phyloP scores from a whole-genome alignment of 2,888 invertebrate genomes.

The Nomada fabriciana region DNA sequence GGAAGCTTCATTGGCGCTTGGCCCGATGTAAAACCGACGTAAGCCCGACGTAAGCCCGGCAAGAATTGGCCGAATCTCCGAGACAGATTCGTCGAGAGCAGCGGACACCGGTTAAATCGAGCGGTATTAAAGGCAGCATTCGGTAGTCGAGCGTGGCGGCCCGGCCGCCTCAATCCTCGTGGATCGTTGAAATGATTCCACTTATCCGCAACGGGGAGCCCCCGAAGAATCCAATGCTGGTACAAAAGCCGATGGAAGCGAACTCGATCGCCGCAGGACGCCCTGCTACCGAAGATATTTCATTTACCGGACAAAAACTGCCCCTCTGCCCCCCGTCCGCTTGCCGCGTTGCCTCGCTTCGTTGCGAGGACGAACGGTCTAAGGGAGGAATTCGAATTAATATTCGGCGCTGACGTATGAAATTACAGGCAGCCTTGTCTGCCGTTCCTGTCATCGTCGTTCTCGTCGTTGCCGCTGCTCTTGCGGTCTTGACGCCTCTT shows the following conservation, averaged over 20 bases:
- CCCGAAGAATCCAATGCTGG: slow-evolving; percentile 73
- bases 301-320: slow-evolving; percentile 81
- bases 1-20: background rate
- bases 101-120: slow-evolving; percentile 34
- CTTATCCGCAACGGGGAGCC: slow-evolving; percentile 82
- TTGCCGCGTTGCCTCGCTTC: slow-evolving; percentile 37
- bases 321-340: slow-evolving; percentile 37
- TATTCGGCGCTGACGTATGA: slow-evolving; percentile 84
- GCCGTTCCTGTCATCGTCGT: slow-evolving; percentile 57
- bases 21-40: background rate
- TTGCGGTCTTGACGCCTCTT: slow-evolving; percentile 47
- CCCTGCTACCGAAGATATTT: slow-evolving; percentile 82
- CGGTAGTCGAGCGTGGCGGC: slow-evolving; percentile 60
- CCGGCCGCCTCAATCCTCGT: slow-evolving; percentile 63
- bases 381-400: slow-evolving; percentile 83
- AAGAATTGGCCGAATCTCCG: slow-evolving; percentile 41
- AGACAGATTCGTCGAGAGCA: slow-evolving; percentile 38
- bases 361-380: slow-evolving; percentile 32
- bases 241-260: slow-evolving; percentile 77
- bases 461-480: slow-evolving; percentile 32
- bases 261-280: slow-evolving; percentile 79
- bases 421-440: slow-evolving; percentile 79
- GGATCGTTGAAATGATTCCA: slow-evolving; percentile 80
- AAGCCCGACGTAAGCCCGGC: background rate
- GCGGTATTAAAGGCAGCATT: slow-evolving; percentile 63